Evolutionary conservation across 92 coral and sea anemone genomes (phyloP).

Genomic region (Umimayanthus kanabou): DNA sequence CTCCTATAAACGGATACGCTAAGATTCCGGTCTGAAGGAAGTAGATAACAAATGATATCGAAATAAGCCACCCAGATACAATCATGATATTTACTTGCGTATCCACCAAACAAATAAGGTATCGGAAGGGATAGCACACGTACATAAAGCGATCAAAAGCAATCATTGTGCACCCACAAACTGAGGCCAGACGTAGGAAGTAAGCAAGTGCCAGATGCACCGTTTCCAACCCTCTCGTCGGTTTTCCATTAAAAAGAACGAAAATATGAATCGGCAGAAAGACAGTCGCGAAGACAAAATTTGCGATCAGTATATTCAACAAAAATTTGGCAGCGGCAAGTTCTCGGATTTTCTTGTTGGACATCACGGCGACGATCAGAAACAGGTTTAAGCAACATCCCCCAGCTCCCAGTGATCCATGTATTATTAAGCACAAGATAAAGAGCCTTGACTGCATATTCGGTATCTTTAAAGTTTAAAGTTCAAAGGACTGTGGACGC

Average conservation of each 20-base stretch:
- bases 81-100: neutral
- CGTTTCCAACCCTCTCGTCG: neutral
- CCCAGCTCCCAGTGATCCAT: neutral
- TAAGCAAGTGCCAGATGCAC: neutral
- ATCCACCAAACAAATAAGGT: neutral
- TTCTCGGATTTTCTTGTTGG: neutral
- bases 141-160: slow-evolving; percentile 14
- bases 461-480: neutral
- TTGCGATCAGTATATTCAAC: neutral
- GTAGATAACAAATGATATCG: neutral
- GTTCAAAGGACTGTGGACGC: too few species aligned
- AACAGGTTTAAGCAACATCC: neutral
- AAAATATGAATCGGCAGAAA: neutral
- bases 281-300: neutral
- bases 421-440: neutral
- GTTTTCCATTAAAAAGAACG: neutral
- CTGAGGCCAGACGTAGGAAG: neutral
- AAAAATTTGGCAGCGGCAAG: neutral
- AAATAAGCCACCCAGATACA: neutral
- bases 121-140: slow-evolving; percentile 28
- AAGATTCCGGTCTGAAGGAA: neutral
- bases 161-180: neutral
- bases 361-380: neutral
- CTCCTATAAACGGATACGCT: neutral
- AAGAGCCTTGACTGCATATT: neutral